Evolutionary conservation across 2,113 vertebrate genomes (phyloP).

Genomic region (Cyprinodon brontotheroides): DNA sequence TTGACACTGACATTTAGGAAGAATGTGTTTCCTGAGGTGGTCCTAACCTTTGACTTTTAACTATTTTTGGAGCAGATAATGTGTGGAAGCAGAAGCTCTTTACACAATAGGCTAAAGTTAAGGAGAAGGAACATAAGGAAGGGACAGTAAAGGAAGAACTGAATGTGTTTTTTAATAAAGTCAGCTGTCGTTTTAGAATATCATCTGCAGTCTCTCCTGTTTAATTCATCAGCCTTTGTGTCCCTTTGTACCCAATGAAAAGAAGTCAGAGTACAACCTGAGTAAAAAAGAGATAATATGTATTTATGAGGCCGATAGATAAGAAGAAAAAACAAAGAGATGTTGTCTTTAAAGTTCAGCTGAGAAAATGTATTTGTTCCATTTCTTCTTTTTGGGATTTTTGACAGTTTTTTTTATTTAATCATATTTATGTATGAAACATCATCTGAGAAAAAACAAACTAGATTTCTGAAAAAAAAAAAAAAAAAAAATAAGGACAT

Average conservation of each 20-base stretch:
- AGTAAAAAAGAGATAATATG: background rate
- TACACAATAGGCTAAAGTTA: background rate
- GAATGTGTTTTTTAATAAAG: background rate
- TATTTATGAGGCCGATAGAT: conserved; percentile 4
- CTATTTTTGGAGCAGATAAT: background rate
- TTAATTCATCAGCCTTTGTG: conserved; percentile 1
- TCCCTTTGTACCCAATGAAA: conserved; percentile 10
- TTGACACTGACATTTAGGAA: conserved; percentile 14
- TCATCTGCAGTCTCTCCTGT: background rate
- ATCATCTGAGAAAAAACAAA: background rate
- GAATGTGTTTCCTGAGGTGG: conserved; percentile 2
- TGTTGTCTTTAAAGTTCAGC: background rate
- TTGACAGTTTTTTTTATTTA: background rate
- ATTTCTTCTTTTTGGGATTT: background rate
- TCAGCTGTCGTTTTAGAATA: background rate
- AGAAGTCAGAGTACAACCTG: conserved; percentile 1
- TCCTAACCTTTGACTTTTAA: conserved; percentile 22
- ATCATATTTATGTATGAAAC: background rate
- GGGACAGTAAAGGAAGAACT: background rate
- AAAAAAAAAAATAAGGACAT: too few species aligned
- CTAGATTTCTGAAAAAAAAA: too few species aligned
- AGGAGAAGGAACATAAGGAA: background rate
- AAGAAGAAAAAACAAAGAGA: background rate
- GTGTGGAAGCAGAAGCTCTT: background rate
- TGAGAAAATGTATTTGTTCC: background rate